Percentiles rank a stretch among this genome's conserved stretches.
phyloP scores from a whole-genome alignment of 53 echinoderm and acorn worm genomes.

The Temnopleurus reevesii region DNA sequence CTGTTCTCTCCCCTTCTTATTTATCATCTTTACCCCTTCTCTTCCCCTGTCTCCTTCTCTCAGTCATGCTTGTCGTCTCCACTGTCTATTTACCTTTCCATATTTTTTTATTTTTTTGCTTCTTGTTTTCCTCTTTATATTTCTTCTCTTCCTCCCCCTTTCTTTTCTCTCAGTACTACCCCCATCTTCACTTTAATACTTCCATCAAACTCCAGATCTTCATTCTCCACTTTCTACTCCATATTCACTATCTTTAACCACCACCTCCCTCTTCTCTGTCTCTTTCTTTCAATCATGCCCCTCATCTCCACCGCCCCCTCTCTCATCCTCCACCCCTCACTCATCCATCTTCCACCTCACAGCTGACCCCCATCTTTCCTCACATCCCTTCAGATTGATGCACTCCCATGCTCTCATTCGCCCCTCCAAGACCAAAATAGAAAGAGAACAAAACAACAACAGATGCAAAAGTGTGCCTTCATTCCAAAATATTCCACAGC shows the following conservation, averaged over 20 bases:
- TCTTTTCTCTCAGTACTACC: too few species aligned
- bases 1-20: background rate
- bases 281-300: background rate
- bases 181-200: too few species aligned
- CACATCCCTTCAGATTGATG: too few species aligned
- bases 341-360: background rate
- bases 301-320: background rate
- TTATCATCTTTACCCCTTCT: background rate
- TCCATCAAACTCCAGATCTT: too few species aligned
- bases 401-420: background rate
- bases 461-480: background rate
- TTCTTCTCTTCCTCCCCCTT: too few species aligned
- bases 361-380: conserved; percentile 27
- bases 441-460: background rate
- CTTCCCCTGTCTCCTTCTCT: background rate
- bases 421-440: background rate
- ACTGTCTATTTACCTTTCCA: too few species aligned
- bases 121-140: too few species aligned
- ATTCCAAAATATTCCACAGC: background rate
- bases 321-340: too few species aligned
- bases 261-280: background rate
- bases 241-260: background rate
- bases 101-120: too few species aligned
- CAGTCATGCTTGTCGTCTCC: background rate
- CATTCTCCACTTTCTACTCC: too few species aligned